Conservation (phyloP, 2,113 vertebrate species). For the Silurus asotus region DNA sequence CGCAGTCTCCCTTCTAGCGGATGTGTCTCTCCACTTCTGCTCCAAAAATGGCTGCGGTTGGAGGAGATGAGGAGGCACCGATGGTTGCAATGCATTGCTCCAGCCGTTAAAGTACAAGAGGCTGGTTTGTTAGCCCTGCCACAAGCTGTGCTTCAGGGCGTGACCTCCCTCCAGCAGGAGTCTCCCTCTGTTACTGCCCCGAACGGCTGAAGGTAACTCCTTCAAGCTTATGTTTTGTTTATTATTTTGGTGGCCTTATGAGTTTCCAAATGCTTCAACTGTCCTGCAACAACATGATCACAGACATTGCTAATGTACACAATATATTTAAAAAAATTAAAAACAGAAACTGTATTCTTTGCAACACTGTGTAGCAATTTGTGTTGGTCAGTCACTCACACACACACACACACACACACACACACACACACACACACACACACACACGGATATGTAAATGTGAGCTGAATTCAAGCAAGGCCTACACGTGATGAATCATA, state of each 20-base stretch:
- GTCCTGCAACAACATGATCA: neutral
- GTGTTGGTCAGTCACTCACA: neutral
- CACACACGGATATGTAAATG: neutral
- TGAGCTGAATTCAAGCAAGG: neutral
- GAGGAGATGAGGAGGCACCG: no score
- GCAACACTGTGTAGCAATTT: neutral
- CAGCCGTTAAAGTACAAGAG: no score
- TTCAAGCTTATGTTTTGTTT: no score
- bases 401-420: neutral
- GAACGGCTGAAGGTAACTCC: no score
- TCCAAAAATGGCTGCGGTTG: no score
- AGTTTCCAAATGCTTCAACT: neutral
- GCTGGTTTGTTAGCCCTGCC: no score
- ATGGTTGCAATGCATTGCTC: no score
- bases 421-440: neutral
- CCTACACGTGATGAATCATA: conserved; percentile 49
- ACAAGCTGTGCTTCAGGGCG: no score
- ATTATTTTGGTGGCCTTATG: neutral
- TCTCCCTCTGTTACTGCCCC: no score
- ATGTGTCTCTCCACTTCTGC: no score
- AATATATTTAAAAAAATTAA: neutral
- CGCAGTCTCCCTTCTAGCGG: no score
- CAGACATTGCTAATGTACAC: neutral
- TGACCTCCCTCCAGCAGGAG: no score
- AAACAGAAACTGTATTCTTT: neutral